These are phyloP conservation scores for Callionymus lyra DNA, from an alignment of 2,113 vertebrate genomes.

Conservation along the genomic window DNA sequence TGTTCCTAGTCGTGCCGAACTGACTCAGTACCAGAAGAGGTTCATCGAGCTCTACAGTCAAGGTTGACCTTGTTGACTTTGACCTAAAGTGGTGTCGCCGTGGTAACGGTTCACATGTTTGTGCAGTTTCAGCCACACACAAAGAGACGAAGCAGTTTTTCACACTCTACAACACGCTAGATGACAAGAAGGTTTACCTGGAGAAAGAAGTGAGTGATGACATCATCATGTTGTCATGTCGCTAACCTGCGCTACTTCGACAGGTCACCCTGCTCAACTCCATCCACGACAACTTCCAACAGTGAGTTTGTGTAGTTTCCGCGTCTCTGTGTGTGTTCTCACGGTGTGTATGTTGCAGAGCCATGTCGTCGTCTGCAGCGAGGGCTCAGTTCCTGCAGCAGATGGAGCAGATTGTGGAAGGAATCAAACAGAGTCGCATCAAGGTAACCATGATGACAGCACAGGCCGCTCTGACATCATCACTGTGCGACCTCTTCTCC, in stretches of 20 bases:
- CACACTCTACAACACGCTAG: conserved; percentile 94
- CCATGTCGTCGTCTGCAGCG: conserved; percentile 86
- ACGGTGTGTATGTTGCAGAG: conserved; percentile 60
- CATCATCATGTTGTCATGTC: not conserved
- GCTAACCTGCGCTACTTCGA: not conserved
- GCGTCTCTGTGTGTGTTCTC: too few species aligned
- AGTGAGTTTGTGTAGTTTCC: conserved; percentile 70
- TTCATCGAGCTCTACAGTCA: conserved; percentile 97
- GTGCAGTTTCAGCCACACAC: conserved; percentile 88
- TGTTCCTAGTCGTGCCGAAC: conserved; percentile 89
- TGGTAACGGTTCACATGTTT: not conserved
- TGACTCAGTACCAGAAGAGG: conserved; percentile 97
- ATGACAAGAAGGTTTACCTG: conserved; percentile 96
- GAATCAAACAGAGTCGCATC: conserved; percentile 92
- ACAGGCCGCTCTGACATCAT: not conserved
- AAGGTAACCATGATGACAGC: conserved; percentile 59
- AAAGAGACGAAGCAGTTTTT: conserved; percentile 99
- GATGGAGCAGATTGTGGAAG: conserved; percentile 98
- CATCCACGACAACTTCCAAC: conserved; percentile 96
- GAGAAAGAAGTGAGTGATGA: conserved; percentile 85
- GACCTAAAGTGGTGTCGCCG: not conserved
- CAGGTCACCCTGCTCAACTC: conserved; percentile 95
- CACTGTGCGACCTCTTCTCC: conserved; percentile 1
- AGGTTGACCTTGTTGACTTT: conserved; percentile 49
- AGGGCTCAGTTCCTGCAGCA: conserved; percentile 93